Evolutionary conservation across 1,140 invertebrate genomes (phyloP).

Genomic region (Octopus sinensis): DNA sequence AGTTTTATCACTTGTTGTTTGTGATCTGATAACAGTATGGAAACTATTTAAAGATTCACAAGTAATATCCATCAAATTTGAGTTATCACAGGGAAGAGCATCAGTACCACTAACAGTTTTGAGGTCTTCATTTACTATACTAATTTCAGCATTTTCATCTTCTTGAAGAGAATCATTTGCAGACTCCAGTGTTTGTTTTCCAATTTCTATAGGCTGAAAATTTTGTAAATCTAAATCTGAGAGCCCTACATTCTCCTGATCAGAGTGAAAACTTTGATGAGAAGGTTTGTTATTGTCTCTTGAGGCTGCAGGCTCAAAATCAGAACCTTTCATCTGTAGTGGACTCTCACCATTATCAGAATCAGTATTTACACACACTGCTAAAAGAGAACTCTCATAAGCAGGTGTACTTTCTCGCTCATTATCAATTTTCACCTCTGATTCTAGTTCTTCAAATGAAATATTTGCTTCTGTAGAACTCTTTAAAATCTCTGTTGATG

Average conservation of each 20-base stretch:
- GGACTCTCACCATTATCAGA: neutral
- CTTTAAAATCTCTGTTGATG: too few relatives aligned
- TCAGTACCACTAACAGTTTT: neutral
- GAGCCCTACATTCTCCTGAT: neutral
- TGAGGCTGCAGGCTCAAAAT: neutral
- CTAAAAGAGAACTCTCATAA: neutral
- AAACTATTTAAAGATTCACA: constrained; percentile 10
- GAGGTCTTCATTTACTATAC: neutral
- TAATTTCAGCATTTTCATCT: neutral
- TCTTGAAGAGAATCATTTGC: neutral
- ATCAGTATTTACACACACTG: neutral
- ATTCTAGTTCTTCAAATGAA: too few relatives aligned
- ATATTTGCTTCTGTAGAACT: too few relatives aligned
- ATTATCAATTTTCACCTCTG: too few relatives aligned
- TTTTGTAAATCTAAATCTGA: neutral
- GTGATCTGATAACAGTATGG: neutral
- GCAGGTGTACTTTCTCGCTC: too few relatives aligned
- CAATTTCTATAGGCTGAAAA: neutral
- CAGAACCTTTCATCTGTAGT: neutral
- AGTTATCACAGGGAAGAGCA: neutral
- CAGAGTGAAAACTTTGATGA: neutral
- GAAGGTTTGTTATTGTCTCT: neutral
- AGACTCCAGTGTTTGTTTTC: neutral
- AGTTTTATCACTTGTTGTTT: neutral
- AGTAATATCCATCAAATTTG: neutral